phyloP scores from a whole-genome alignment of 2,113 vertebrate genomes.

The Trematomus loennbergii region DNA sequence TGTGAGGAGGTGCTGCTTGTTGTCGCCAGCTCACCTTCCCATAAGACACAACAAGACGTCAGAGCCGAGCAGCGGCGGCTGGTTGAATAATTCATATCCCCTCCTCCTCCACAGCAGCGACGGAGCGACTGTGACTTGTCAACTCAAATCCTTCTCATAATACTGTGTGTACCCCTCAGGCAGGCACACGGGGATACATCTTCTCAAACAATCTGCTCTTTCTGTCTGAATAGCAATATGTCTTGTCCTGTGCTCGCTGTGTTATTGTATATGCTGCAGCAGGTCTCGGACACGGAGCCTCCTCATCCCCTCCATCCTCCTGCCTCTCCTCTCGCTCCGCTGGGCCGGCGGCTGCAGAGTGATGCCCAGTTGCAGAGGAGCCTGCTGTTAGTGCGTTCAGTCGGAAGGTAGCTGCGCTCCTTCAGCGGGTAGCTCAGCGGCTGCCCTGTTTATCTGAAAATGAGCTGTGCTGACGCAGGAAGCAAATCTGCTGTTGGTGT shows the following conservation, averaged over 20 bases:
- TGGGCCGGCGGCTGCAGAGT: constrained; percentile 50
- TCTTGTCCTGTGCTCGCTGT: constrained; percentile 47
- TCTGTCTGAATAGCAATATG: constrained; percentile 70
- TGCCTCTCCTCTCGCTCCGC: constrained; percentile 47
- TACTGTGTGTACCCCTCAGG: constrained; percentile 74
- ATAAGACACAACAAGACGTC: constrained; percentile 75
- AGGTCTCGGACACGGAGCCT: constrained; percentile 56
- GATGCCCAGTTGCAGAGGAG: constrained; percentile 53
- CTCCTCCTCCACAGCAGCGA: constrained; percentile 54
- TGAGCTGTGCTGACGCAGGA: constrained; percentile 25
- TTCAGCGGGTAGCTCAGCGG: constrained; percentile 36
- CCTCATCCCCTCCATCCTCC: constrained; percentile 44
- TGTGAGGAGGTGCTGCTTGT: constrained; percentile 65
- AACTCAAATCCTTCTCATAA: constrained; percentile 78
- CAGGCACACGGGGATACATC: constrained; percentile 53
- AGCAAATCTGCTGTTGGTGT: constrained; percentile 29
- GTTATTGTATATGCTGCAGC: constrained; percentile 63
- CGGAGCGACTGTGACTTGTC: constrained; percentile 80
- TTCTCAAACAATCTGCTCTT: constrained; percentile 40
- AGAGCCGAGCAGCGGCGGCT: constrained; percentile 64
- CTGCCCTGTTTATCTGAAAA: constrained; percentile 46
- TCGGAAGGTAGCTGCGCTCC: constrained; percentile 46
- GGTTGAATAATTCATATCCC: constrained; percentile 78
- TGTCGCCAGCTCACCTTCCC: constrained; percentile 67
- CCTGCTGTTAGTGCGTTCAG: constrained; percentile 57